These are phyloP conservation scores for Heterotis niloticus DNA, from an alignment of 2,113 vertebrate species.

Conservation along the genomic window DNA sequence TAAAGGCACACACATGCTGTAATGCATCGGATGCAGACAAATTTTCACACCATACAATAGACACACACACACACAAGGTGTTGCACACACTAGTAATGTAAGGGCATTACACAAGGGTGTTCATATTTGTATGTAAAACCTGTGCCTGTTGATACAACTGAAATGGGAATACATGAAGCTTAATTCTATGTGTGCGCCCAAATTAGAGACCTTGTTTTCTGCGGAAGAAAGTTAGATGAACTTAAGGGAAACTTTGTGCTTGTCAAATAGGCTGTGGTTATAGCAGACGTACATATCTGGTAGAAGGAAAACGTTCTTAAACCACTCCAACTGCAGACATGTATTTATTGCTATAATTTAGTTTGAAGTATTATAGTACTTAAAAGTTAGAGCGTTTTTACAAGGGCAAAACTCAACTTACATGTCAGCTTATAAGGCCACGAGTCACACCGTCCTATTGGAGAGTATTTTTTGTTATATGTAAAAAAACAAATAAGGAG, in stretches of 20 bases:
- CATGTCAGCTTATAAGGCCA: neutral
- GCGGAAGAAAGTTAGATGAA: neutral
- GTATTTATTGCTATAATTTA: neutral
- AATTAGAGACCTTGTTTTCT: neutral
- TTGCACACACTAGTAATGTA: too few species aligned
- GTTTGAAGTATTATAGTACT: neutral
- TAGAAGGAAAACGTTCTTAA: neutral
- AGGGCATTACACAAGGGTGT: neutral
- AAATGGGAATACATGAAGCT: neutral
- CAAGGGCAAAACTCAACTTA: neutral
- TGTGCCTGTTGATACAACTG: neutral
- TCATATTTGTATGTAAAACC: slow-evolving; percentile 3
- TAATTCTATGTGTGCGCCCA: neutral
- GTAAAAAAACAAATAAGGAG: neutral
- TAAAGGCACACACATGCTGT: too few species aligned
- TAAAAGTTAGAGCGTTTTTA: neutral
- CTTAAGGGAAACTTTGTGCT: neutral
- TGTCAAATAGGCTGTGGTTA: neutral
- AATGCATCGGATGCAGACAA: too few species aligned
- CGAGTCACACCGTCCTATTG: neutral
- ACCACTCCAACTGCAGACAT: neutral
- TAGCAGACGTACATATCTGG: neutral
- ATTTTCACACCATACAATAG: too few species aligned
- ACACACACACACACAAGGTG: too few species aligned
- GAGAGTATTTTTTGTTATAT: neutral